These are phyloP conservation scores for Lagocephalus sceleratus DNA, from an alignment of 2,797 vertebrate species.

Conservation along the genomic window DNA sequence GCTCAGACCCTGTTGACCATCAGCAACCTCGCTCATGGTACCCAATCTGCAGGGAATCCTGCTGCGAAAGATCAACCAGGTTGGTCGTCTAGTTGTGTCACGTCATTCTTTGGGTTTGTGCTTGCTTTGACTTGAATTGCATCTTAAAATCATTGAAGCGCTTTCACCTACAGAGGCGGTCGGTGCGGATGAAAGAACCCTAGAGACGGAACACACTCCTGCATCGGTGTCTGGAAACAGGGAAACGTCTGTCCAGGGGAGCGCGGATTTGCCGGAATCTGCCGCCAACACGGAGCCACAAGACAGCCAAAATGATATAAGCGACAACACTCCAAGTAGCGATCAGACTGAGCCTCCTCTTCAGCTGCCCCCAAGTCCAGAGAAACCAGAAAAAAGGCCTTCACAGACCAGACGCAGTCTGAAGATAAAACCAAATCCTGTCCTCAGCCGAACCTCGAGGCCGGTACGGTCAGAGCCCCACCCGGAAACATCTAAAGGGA, in stretches of 20 bases:
- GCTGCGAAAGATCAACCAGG: slow-evolving; percentile 27
- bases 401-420: slow-evolving; percentile 16
- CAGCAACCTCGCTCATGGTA: slow-evolving; percentile 73
- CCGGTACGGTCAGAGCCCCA: slow-evolving; percentile 18
- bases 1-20: slow-evolving; percentile 91
- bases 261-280: slow-evolving; percentile 16
- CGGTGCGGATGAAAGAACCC: slow-evolving; percentile 28
- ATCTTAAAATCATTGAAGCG: not conserved
- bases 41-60: slow-evolving; percentile 32
- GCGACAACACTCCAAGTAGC: slow-evolving; percentile 1
- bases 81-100: slow-evolving; percentile 16
- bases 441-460: slow-evolving; percentile 27
- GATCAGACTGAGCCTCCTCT: slow-evolving; percentile 1
- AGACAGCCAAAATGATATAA: slow-evolving; percentile 1
- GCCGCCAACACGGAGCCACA: slow-evolving; percentile 1
- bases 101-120: too few species aligned
- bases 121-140: not conserved
- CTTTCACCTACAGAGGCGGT: slow-evolving; percentile 36
- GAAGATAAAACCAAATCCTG: slow-evolving; percentile 57
- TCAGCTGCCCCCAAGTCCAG: slow-evolving; percentile 11
- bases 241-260: not conserved
- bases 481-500: not conserved
- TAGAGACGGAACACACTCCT: slow-evolving; percentile 26
- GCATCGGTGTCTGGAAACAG: slow-evolving; percentile 13
- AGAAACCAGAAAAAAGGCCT: slow-evolving; percentile 10